These are phyloP conservation scores for Quadroppia sp. DNA, from an alignment of 2,888 invertebrate genomes.

Conservation along the genomic window DNA sequence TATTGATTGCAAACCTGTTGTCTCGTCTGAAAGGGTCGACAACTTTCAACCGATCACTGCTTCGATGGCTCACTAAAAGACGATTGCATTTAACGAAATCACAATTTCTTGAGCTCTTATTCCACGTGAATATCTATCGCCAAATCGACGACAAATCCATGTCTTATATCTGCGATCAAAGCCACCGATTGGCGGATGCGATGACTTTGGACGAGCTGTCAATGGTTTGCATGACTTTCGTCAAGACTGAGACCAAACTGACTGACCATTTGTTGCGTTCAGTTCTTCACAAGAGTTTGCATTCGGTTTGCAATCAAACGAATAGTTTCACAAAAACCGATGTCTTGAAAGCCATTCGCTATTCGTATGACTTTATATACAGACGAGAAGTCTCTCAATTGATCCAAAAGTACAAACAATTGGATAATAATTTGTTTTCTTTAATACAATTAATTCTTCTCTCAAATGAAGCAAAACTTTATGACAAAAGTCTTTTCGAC, in stretches of 20 bases:
- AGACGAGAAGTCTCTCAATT: neutral
- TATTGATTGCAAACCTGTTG: too few species aligned
- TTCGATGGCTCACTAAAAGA: too few species aligned
- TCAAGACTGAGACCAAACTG: neutral
- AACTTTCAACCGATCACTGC: too few species aligned
- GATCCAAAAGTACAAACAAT: neutral
- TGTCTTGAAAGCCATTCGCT: neutral
- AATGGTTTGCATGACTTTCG: neutral
- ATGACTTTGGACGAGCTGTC: neutral
- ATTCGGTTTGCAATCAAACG: neutral
- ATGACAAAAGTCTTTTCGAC: neutral
- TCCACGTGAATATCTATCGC: too few species aligned
- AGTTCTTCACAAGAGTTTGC: neutral
- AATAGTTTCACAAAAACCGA: neutral
- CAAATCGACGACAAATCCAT: too few species aligned
- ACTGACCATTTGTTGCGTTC: neutral
- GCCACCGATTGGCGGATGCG: neutral
- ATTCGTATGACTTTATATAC: neutral
- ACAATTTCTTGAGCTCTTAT: too few species aligned
- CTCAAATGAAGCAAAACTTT: neutral
- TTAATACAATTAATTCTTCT: neutral
- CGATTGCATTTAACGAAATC: too few species aligned
- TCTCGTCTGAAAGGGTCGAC: too few species aligned
- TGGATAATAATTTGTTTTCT: neutral
- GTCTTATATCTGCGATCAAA: neutral